A percentile compares a stretch with the other conserved stretches of the same genome.
These are phyloP conservation scores for Hypanus sabinus DNA, from an alignment of 2,113 vertebrate genomes.

Conservation along the genomic window DNA sequence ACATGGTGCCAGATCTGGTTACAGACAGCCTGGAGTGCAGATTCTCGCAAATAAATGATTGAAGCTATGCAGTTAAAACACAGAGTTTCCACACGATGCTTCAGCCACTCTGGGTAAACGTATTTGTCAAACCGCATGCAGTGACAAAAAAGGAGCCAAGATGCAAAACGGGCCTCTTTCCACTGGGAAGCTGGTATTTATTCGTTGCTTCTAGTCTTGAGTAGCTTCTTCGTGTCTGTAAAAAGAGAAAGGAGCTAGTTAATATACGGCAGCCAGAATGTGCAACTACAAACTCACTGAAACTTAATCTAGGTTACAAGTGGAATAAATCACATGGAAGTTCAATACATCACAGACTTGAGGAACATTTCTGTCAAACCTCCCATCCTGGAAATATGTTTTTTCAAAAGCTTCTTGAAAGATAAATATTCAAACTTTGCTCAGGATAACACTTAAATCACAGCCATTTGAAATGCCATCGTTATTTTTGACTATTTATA, in stretches of 20 bases:
- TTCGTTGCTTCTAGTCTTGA: neutral
- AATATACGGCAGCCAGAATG: neutral
- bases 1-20: neutral
- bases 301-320: conserved; percentile 2
- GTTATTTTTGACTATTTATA: neutral
- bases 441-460: neutral
- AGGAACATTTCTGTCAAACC: neutral
- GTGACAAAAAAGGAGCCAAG: neutral
- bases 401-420: neutral
- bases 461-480: neutral
- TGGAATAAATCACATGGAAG: neutral
- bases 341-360: neutral
- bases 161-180: neutral
- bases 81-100: neutral
- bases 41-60: neutral
- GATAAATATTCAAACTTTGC: neutral
- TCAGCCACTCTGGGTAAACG: neutral
- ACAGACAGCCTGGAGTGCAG: neutral
- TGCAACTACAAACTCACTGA: neutral
- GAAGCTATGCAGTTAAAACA: neutral
- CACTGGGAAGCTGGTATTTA: neutral
- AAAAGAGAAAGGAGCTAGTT: conserved; percentile 16
- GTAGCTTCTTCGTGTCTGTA: neutral
- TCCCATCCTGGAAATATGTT: neutral
- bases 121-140: neutral